Base-by-base conservation (phyloP, 2,888 invertebrate genomes). In the Merodon equestris region DNA sequence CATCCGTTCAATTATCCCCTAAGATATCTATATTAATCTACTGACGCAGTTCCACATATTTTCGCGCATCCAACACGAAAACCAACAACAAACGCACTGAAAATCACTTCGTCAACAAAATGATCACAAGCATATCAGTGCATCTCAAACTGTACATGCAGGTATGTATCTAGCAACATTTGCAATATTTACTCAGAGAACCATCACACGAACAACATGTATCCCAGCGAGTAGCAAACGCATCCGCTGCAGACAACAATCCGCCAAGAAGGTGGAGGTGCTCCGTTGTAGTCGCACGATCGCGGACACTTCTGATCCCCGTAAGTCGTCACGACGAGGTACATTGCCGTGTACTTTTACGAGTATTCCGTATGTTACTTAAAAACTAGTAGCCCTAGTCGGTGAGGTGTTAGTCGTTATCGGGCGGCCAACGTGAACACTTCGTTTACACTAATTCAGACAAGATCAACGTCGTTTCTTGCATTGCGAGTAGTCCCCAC, bases 391-490 rank as follows among this genome's bases (percentile, higher is more conserved):
- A 84, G 85, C 84, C 84, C 84, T 84, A 84, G 83, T 83, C 83
- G 60, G 82, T 82, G 83, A 82, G 85, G 86, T 86, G 86, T 88
- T 87, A 88, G 88, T 88, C 86, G 87, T 86, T 87, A 87, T 85
- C 86, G 86, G 86, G 86, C 88, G 87, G 86, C 86, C 87, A 87
- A 85, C 84, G 86, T 85, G 87, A 87, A 86, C 87, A 87, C 84
- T 83, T 85, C 86, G 86, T 70, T 82, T 48, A 64, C 56, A 71
- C 47, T 47, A 34, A 64, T 63, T 47, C 63, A 42, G 36, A 48
- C 60, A 42, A 61, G n/a, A 56, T 56, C 54, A 53, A 34, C 19
- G 36, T 44, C 45, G 34, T 68, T 53, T 58, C 13, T 34, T 51
- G 57, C 38, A 19, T 36, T 54, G 19, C 27, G 27, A 27, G 27